Evolutionary conservation across 2,113 vertebrate genomes (phyloP).

Genomic region (Sapajus apella): DNA sequence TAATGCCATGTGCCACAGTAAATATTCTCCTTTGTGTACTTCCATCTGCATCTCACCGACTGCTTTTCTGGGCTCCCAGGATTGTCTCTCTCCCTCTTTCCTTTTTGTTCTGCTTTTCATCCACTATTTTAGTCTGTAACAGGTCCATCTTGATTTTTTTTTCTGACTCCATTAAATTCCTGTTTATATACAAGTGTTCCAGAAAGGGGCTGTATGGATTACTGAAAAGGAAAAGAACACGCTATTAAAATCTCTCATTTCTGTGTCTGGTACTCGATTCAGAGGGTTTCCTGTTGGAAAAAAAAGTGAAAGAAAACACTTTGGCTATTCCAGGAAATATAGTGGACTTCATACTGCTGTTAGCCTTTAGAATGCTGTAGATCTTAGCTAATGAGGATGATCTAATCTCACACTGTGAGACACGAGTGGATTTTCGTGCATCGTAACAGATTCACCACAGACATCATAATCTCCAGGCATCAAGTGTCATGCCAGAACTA

Average conservation of each 20-base stretch:
- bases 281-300: background rate
- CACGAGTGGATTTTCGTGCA: background rate
- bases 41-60: background rate
- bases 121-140: background rate
- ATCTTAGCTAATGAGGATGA: background rate
- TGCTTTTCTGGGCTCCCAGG: background rate
- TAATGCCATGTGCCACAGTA: background rate
- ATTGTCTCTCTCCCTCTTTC: background rate
- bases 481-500: background rate
- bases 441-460: background rate
- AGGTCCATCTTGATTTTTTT: background rate
- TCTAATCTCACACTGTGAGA: background rate
- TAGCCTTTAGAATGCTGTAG: background rate
- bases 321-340: background rate
- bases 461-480: background rate
- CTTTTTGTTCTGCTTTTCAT: background rate
- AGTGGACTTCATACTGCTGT: background rate
- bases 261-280: background rate
- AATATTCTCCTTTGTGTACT: background rate
- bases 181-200: constrained; percentile 13
- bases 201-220: background rate
- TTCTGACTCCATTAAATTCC: background rate
- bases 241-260: constrained; percentile 23
- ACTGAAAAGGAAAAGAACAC: background rate
- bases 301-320: background rate